Conservation (phyloP, 2,113 vertebrate genomes). For the Microtus pennsylvanicus region DNA sequence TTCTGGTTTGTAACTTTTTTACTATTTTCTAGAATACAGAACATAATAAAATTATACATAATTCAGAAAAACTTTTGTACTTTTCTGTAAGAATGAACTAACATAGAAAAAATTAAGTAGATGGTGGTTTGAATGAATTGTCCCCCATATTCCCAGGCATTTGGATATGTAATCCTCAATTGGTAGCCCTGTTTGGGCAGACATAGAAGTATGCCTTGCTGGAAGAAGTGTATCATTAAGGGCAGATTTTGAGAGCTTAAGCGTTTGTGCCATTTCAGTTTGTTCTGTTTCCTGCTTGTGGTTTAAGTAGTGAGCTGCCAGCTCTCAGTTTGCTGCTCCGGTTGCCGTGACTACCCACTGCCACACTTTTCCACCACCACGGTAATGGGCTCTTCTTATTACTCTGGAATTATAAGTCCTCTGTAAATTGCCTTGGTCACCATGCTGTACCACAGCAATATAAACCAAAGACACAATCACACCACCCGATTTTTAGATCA, state of each 20-base stretch:
- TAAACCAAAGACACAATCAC: neutral
- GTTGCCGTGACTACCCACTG: neutral
- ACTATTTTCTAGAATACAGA: conserved; percentile 19
- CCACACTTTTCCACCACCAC: neutral
- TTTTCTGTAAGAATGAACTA: conserved; percentile 50
- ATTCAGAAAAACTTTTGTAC: conserved; percentile 32
- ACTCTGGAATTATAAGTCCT: neutral
- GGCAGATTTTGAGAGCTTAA: neutral
- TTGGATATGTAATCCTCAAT: neutral
- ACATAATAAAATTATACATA: neutral
- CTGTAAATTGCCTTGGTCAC: neutral
- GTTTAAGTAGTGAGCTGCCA: neutral
- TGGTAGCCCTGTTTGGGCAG: neutral
- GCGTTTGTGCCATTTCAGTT: neutral
- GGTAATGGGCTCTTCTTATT: neutral
- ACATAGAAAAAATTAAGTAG: conserved; percentile 52
- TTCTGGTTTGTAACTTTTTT: conserved; percentile 19
- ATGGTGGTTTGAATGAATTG: neutral
- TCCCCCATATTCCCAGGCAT: neutral
- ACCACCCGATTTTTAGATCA: conserved; percentile 29
- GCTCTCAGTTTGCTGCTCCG: neutral
- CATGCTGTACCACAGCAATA: neutral
- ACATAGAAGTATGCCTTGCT: neutral
- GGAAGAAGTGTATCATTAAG: neutral
- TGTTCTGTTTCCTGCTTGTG: neutral